phyloP scores from a whole-genome alignment of 2,888 invertebrate species.

The Thera obeliscata region DNA sequence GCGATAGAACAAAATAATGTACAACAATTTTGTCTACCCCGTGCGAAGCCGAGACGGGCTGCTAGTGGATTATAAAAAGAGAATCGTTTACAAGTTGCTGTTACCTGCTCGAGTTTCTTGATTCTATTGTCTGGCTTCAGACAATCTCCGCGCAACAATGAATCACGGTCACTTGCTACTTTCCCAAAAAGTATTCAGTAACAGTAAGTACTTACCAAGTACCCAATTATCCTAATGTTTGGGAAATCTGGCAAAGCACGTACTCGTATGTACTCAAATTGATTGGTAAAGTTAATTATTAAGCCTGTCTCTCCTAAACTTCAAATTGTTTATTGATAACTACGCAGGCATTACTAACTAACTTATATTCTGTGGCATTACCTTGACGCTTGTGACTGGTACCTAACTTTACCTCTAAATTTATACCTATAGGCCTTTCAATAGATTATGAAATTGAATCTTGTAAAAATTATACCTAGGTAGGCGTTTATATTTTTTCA shows the following conservation, averaged over 20 bases:
- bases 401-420: too few relatives aligned
- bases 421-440: too few relatives aligned
- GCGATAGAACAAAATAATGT: too few relatives aligned
- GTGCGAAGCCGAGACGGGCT: too few relatives aligned
- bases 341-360: not conserved
- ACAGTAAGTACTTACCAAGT: not conserved
- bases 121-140: not conserved
- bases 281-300: not conserved
- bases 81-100: not conserved
- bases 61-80: too few relatives aligned
- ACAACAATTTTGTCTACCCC: too few relatives aligned
- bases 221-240: not conserved
- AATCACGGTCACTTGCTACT: constrained; percentile 1
- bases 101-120: not conserved
- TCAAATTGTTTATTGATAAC: not conserved
- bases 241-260: too few relatives aligned
- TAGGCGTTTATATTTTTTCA: too few relatives aligned
- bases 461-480: too few relatives aligned
- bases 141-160: not conserved
- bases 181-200: not conserved
- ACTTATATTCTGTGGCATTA: not conserved
- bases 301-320: not conserved
- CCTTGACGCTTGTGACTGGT: too few relatives aligned
- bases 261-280: too few relatives aligned
- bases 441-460: too few relatives aligned